Conservation (phyloP, 2,888 invertebrate species). For the Andrena haemorrhoa region DNA sequence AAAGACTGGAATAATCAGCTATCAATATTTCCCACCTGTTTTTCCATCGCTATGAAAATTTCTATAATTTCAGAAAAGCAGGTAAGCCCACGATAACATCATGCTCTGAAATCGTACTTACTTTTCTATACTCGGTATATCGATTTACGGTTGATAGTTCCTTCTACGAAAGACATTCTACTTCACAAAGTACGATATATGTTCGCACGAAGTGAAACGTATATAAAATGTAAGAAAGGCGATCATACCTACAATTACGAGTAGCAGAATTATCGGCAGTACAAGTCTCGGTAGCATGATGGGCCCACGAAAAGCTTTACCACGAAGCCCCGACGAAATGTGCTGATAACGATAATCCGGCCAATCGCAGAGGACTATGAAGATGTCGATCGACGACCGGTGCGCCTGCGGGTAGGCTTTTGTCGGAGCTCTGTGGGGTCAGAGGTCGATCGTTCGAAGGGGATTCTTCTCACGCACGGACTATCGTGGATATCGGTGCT, state of each 20-base stretch:
- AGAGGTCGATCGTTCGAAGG: conserved; percentile 60
- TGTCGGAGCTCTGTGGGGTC: conserved; percentile 42
- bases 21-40: too few relatives aligned
- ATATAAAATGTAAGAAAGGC: conserved; percentile 18
- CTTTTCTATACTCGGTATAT: neutral
- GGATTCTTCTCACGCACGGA: conserved; percentile 39
- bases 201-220: neutral
- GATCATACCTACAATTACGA: conserved; percentile 74
- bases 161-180: neutral
- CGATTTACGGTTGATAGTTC: neutral
- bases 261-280: conserved; percentile 62
- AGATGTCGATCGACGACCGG: conserved; percentile 59
- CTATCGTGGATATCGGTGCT: conserved; percentile 49
- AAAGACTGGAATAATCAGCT: too few relatives aligned
- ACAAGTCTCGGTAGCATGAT: conserved; percentile 71
- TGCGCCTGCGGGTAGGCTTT: conserved; percentile 60
- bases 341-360: conserved; percentile 57
- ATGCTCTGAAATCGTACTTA: too few relatives aligned
- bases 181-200: neutral
- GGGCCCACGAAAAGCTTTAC: conserved; percentile 35
- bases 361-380: conserved; percentile 34
- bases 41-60: too few relatives aligned
- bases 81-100: neutral
- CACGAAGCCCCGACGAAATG: conserved; percentile 29
- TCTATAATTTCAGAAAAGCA: too few relatives aligned